These are phyloP conservation scores for Mesembrinibis cayennensis DNA, from an alignment of 2,113 vertebrate species.

Conservation along the genomic window DNA sequence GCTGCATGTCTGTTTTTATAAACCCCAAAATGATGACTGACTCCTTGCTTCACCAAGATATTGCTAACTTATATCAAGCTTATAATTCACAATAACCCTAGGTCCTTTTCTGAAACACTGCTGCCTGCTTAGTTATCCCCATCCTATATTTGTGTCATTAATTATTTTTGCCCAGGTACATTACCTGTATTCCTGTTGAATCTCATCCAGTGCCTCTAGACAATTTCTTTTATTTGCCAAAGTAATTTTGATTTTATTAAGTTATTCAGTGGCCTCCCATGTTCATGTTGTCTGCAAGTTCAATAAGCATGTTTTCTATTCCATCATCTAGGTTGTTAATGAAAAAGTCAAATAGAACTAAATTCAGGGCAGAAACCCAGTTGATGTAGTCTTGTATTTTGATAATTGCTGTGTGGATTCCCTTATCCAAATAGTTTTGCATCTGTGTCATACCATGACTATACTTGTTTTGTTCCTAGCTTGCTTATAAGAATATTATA, in stretches of 20 bases:
- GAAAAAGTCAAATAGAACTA: not conserved
- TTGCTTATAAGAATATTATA: not conserved
- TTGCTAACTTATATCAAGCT: not conserved
- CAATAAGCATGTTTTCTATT: slow-evolving; percentile 27
- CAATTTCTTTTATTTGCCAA: not conserved
- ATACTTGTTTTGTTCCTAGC: not conserved
- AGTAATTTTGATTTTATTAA: slow-evolving; percentile 6
- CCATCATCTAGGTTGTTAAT: not conserved
- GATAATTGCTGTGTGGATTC: not conserved
- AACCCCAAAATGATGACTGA: not conserved
- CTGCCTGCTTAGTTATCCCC: not conserved
- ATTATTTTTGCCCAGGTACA: not conserved
- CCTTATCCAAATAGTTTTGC: not conserved
- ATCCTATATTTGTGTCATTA: not conserved
- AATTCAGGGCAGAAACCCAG: not conserved
- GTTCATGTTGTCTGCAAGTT: slow-evolving; percentile 1
- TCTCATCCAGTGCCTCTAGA: not conserved
- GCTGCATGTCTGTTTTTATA: not conserved
- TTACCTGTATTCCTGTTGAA: not conserved
- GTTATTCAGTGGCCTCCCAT: not conserved
- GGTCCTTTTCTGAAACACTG: not conserved
- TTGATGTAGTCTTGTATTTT: not conserved
- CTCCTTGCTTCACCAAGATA: not conserved
- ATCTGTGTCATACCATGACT: not conserved
- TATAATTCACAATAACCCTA: not conserved